phyloP scores from a whole-genome alignment of 2,113 vertebrate species.

The Taurulus bubalis region DNA sequence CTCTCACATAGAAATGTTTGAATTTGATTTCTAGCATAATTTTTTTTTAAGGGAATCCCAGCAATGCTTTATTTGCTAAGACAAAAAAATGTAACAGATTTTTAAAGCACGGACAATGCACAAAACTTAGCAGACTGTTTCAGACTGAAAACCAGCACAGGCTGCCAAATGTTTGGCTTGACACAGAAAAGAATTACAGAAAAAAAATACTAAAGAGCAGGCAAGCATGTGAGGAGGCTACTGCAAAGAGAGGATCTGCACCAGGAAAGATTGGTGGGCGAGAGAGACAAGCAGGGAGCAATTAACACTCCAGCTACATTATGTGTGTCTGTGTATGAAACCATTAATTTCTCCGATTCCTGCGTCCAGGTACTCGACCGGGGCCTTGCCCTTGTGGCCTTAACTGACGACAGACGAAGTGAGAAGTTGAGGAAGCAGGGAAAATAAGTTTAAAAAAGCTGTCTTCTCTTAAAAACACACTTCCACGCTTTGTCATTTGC shows the following conservation, averaged over 20 bases:
- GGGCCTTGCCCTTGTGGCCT: slow-evolving; percentile 13
- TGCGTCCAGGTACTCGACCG: slow-evolving; percentile 13
- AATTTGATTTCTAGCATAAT: not conserved
- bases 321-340: slow-evolving; percentile 4
- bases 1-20: not conserved
- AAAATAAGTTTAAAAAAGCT: not conserved
- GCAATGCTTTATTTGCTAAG: not conserved
- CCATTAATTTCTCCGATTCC: slow-evolving; percentile 22
- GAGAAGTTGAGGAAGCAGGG: not conserved
- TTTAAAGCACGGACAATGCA: not conserved
- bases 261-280: not conserved
- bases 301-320: slow-evolving; percentile 27
- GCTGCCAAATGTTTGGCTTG: not conserved
- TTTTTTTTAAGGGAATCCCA: not conserved
- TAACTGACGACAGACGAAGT: not conserved
- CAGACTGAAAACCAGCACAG: not conserved
- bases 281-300: not conserved
- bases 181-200: not conserved
- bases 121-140: not conserved
- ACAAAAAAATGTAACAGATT: not conserved
- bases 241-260: not conserved
- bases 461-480: slow-evolving; percentile 23
- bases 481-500: slow-evolving; percentile 39
- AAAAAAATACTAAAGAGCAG: not conserved
- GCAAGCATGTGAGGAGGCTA: not conserved